phyloP scores from a whole-genome alignment of 2,888 invertebrate species.

The Stenoptilia bipunctidactyla region DNA sequence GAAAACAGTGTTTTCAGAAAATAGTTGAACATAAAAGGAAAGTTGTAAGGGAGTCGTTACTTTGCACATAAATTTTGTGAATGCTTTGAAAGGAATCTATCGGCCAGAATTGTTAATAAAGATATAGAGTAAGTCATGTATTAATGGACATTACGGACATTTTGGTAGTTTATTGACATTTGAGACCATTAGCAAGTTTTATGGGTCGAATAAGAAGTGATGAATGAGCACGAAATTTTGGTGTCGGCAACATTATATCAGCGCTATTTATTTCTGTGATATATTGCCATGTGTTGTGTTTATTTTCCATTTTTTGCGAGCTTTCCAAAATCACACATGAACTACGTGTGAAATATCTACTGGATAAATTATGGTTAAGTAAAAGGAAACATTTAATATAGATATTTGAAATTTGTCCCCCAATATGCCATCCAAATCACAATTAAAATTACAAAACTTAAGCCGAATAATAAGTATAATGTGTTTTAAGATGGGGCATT shows the following conservation, averaged over 20 bases:
- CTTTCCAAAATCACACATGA: no score
- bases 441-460: no score
- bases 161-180: slow-evolving; percentile 50
- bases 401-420: no score
- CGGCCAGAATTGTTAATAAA: slow-evolving; percentile 66
- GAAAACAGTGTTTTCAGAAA: slow-evolving; percentile 68
- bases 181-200: slow-evolving; percentile 12
- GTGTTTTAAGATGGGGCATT: no score
- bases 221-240: slow-evolving; percentile 48
- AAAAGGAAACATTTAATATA: no score
- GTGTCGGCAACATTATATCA: slow-evolving; percentile 15
- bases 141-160: slow-evolving; percentile 60
- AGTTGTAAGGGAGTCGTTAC: slow-evolving; percentile 54
- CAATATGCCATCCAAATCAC: no score
- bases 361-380: no score
- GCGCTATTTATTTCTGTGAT: slow-evolving; percentile 28
- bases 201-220: slow-evolving; percentile 14
- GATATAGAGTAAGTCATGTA: slow-evolving; percentile 33
- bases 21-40: slow-evolving; percentile 62
- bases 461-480: no score
- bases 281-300: not conserved
- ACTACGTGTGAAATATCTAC: no score
- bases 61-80: slow-evolving; percentile 60
- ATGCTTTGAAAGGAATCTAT: slow-evolving; percentile 56
- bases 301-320: no score